Evolutionary conservation across 2,797 vertebrate species (phyloP).

Genomic region (Champsocephalus esox): DNA sequence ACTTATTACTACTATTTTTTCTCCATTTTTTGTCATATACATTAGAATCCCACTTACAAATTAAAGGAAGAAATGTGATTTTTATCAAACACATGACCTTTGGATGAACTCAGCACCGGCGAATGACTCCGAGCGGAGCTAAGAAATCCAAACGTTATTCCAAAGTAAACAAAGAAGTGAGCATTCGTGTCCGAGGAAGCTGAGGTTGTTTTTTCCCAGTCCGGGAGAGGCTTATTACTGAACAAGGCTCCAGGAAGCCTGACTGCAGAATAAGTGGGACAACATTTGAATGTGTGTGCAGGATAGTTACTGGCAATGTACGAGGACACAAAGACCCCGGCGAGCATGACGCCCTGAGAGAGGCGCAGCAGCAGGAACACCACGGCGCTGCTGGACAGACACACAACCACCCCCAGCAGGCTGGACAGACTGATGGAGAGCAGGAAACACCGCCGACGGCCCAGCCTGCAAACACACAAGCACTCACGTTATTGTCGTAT

Average conservation of each 20-base stretch:
- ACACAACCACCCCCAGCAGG: conserved; percentile 81
- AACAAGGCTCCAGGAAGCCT: conserved; percentile 10
- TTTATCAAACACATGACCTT: neutral
- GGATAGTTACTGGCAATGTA: conserved; percentile 86
- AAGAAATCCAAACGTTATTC: conserved; percentile 16
- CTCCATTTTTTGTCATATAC: neutral
- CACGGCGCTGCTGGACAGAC: conserved; percentile 81
- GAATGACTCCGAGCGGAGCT: neutral
- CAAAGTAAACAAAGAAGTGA: conserved; percentile 35
- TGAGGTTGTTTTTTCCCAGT: neutral
- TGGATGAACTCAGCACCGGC: neutral
- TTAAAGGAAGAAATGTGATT: neutral
- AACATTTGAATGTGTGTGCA: neutral
- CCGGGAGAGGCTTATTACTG: neutral
- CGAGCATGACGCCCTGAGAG: conserved; percentile 83
- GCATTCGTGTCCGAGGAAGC: neutral
- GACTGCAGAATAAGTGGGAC: neutral
- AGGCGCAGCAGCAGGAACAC: conserved; percentile 85
- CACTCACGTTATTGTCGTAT: neutral
- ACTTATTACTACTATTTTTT: neutral
- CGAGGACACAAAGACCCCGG: conserved; percentile 88
- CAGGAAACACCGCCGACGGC: conserved; percentile 85
- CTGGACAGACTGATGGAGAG: conserved; percentile 83
- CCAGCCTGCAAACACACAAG: conserved; percentile 82
- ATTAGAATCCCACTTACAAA: neutral